These are phyloP conservation scores for Pocillopora damicornis DNA, from an alignment of 64 coral and sea anemone genomes.

Conservation along the genomic window DNA sequence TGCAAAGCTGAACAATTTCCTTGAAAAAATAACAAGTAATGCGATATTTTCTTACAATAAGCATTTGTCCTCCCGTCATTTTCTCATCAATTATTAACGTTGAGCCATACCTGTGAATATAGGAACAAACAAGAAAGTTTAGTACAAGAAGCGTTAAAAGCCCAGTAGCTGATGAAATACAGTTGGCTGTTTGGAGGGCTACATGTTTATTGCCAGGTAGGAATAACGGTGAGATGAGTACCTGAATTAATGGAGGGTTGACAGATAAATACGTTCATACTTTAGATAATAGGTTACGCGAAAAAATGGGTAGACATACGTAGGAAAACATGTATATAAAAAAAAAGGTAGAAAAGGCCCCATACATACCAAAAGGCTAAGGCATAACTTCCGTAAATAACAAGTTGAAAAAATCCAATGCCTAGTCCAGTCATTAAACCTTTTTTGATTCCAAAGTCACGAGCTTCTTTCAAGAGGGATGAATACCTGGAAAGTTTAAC, in stretches of 20 bases:
- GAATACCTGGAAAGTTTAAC: slow-evolving; percentile 51
- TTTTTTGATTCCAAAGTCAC: slow-evolving; percentile 85
- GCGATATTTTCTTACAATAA: slow-evolving; percentile 44
- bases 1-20: background rate
- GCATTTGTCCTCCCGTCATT: slow-evolving; percentile 69
- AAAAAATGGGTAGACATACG: too few species aligned
- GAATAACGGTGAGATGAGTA: too few species aligned
- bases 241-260: too few species aligned
- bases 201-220: too few species aligned
- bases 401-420: slow-evolving; percentile 84
- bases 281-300: too few species aligned
- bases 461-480: slow-evolving; percentile 59
- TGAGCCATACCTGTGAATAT: slow-evolving; percentile 66
- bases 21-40: too few species aligned
- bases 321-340: too few species aligned
- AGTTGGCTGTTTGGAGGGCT: background rate
- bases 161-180: too few species aligned
- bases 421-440: slow-evolving; percentile 75
- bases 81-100: slow-evolving; percentile 45
- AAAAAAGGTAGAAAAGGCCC: background rate
- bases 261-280: too few species aligned
- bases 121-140: background rate
- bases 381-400: slow-evolving; percentile 81
- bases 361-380: slow-evolving; percentile 85
- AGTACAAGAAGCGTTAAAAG: too few species aligned